Base-by-base conservation (phyloP, 2,797 vertebrate genomes). In the Rhinichthys osculus region DNA sequence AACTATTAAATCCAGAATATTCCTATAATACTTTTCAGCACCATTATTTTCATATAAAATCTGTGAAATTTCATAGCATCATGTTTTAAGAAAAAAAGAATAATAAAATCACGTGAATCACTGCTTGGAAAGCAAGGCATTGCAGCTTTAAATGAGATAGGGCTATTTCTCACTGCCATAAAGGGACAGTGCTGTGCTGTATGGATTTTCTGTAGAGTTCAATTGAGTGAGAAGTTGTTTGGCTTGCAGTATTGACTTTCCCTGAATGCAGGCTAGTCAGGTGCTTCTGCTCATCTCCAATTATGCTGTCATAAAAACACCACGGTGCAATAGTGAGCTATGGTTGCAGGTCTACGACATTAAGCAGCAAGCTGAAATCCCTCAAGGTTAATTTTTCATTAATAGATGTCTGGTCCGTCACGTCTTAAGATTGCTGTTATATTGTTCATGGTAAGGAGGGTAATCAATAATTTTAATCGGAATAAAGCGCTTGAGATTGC, bases 211-310 rank as follows among this genome's bases (percentile, higher is more conserved):
- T 91, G 93, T 94, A 92, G 93, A 94, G 94, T 96, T 97, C 97
- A 97, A 98, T 97, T 97, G 97, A 97, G 97, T 97, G 97, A 97
- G 96, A 98, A 98, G 97, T 97, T 98, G 97, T 98, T 97, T 97
- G 96, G 96, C 96, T 97, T 97, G 97, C 97, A 96, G 96, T 98
- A 99, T 96, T 94, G 96, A 97, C 96, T 95, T 94, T 96, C 92
- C 95, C 96, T 96, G 97, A 98, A 97, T 95, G 91, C 92, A 90
- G 92, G 92, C 96, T 94, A 96, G 97, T 97, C 96, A 97, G 97
- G 95, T 96, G 93, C 94, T 96, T 94, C 97, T 97, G 96, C 94
- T 97, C 95, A 96, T 95, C 96, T 96, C 97, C 97, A 98, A 98
- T 98, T 97, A 97, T 95, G 94, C 95, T 96, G 96, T 97, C 97